Conservation (phyloP, 2,888 invertebrate species). For the Druceiella hillmani region DNA sequence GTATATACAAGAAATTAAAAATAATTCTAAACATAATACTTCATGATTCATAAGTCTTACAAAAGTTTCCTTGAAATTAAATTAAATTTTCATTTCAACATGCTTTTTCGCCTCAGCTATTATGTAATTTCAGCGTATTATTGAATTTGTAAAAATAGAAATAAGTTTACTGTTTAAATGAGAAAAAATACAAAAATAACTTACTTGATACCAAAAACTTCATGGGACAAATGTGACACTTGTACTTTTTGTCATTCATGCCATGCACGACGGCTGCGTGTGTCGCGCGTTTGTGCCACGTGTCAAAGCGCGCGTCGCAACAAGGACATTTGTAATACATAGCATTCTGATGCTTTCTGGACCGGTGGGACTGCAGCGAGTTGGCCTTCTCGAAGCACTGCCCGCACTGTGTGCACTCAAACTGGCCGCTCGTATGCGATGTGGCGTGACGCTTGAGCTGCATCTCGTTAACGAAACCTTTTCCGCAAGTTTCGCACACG, state of each 20-base stretch:
- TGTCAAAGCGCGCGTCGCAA: conserved; percentile 21
- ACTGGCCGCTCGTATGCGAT: conserved; percentile 22
- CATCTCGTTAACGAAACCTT: conserved; percentile 24
- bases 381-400: conserved; percentile 23
- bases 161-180: too few species aligned
- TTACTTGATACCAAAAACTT: conserved; percentile 8
- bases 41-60: too few species aligned
- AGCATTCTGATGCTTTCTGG: too few species aligned
- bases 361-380: conserved; percentile 23
- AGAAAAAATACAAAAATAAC: not conserved
- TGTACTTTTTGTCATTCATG: conserved; percentile 10
- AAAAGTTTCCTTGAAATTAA: too few species aligned
- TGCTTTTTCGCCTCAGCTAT: too few species aligned
- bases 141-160: too few species aligned
- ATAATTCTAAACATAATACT: too few species aligned
- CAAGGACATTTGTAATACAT: conserved; percentile 25
- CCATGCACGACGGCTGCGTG: conserved; percentile 21
- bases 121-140: too few species aligned
- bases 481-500: conserved; percentile 26
- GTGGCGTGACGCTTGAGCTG: conserved; percentile 23
- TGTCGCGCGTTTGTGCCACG: conserved; percentile 19
- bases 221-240: conserved; percentile 19
- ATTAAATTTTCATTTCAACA: too few species aligned
- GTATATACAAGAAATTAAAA: too few species aligned
- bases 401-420: conserved; percentile 21